These are phyloP conservation scores for Chroicocephalus ridibundus DNA, from an alignment of 2,113 vertebrate genomes.

Conservation along the genomic window DNA sequence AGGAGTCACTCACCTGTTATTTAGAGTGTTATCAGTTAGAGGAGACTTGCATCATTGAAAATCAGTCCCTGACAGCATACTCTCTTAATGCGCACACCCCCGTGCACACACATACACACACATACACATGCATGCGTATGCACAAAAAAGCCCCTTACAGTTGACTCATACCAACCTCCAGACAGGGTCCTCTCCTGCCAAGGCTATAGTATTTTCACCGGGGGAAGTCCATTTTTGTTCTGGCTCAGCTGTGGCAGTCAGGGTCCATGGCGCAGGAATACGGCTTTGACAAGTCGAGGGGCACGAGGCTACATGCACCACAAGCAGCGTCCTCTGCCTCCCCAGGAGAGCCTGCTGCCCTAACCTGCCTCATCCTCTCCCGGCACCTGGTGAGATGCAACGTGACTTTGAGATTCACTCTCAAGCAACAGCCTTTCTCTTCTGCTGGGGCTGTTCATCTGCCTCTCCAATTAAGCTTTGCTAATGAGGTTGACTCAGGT, in stretches of 20 bases:
- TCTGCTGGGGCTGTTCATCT: neutral
- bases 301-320: neutral
- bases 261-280: neutral
- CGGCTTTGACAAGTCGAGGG: neutral
- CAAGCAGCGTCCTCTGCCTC: neutral
- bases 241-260: neutral
- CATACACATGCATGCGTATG: neutral
- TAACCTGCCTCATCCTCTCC: neutral
- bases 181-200: constrained; percentile 80
- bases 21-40: constrained; percentile 92
- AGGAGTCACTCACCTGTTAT: constrained; percentile 99
- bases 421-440: neutral
- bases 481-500: neutral
- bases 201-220: constrained; percentile 60
- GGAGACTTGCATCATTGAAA: constrained; percentile 81
- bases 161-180: constrained; percentile 79
- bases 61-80: constrained; percentile 75
- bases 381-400: neutral
- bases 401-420: neutral
- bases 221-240: neutral
- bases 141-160: constrained; percentile 58
- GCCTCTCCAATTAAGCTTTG: neutral
- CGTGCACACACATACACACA: neutral
- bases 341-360: neutral
- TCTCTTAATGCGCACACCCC: constrained; percentile 42